Percentiles rank a stretch among this genome's conserved stretches.
phyloP scores from a whole-genome alignment of 2,888 invertebrate genomes.

The Macrostomum cliftonense region DNA sequence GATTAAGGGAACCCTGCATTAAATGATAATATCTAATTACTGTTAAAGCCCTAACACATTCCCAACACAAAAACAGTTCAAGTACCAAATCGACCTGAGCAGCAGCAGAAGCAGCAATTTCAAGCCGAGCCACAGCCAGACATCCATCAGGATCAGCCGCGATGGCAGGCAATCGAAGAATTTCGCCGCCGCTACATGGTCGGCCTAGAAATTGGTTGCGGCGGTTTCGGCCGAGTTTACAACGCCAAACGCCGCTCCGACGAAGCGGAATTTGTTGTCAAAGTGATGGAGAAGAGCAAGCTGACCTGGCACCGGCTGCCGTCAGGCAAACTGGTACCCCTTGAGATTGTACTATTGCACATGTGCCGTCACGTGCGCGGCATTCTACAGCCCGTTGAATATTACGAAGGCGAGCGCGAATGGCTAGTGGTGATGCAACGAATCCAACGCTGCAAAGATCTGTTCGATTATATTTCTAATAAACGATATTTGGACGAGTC shows the following conservation, averaged over 20 bases:
- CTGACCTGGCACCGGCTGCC: constrained; percentile 35
- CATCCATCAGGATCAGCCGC: too few species aligned
- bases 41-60: too few species aligned
- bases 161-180: not conserved
- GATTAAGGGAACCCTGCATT: too few species aligned
- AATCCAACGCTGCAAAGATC: constrained; percentile 43
- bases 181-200: not conserved
- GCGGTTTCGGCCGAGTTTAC: constrained; percentile 45
- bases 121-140: too few species aligned
- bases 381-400: constrained; percentile 44
- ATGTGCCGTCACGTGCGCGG: constrained; percentile 41
- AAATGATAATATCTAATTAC: too few species aligned
- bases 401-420: constrained; percentile 40
- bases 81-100: too few species aligned
- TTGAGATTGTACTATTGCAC: constrained; percentile 43
- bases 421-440: constrained; percentile 46
- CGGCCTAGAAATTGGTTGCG: constrained; percentile 37
- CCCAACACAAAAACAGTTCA: too few species aligned
- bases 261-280: constrained; percentile 42
- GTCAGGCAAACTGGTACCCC: constrained; percentile 37
- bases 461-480: constrained; percentile 47
- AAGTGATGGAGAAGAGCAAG: constrained; percentile 41
- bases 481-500: constrained; percentile 42
- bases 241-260: constrained; percentile 40
- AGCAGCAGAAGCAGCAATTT: too few species aligned